Evolutionary conservation across 2,113 vertebrate genomes (phyloP).

Genomic region (Phycodurus eques): DNA sequence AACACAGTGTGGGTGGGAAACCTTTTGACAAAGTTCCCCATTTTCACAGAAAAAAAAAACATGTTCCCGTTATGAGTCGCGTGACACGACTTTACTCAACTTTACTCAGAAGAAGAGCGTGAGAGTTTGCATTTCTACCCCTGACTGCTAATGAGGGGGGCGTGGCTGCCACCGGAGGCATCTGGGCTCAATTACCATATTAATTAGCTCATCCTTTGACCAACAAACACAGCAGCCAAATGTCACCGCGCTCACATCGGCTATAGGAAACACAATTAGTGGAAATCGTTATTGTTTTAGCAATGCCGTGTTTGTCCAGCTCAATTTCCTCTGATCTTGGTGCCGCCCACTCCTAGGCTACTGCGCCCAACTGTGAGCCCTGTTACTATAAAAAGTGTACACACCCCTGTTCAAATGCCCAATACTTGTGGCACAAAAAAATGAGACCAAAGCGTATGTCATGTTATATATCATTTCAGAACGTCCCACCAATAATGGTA

Average conservation of each 20-base stretch:
- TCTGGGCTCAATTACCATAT: conserved; percentile 69
- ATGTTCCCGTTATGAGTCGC: conserved; percentile 57
- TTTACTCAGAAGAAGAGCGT: conserved; percentile 45
- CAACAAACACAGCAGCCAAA: conserved; percentile 70
- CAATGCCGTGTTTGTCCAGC: conserved; percentile 39
- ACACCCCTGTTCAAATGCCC: not conserved
- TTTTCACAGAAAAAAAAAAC: conserved; percentile 65
- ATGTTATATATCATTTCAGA: no score
- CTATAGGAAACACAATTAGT: conserved; percentile 72
- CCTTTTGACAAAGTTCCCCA: conserved; percentile 68
- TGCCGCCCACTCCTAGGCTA: conserved; percentile 27
- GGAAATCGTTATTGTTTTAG: conserved; percentile 67
- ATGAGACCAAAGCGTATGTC: no score
- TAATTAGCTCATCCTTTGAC: conserved; percentile 74
- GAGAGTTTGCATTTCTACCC: conserved; percentile 42
- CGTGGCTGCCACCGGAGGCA: conserved; percentile 62
- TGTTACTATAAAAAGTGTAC: not conserved
- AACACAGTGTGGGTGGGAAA: conserved; percentile 58
- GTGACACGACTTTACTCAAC: conserved; percentile 34
- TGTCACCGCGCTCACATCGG: conserved; percentile 64
- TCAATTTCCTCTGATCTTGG: conserved; percentile 40
- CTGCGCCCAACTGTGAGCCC: conserved; percentile 1
- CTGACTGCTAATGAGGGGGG: conserved; percentile 62
- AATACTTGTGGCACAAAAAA: no score
- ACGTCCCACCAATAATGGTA: no score